Evolutionary conservation across 2,888 invertebrate genomes (phyloP).

Genomic region (Hypsopygia costalis): DNA sequence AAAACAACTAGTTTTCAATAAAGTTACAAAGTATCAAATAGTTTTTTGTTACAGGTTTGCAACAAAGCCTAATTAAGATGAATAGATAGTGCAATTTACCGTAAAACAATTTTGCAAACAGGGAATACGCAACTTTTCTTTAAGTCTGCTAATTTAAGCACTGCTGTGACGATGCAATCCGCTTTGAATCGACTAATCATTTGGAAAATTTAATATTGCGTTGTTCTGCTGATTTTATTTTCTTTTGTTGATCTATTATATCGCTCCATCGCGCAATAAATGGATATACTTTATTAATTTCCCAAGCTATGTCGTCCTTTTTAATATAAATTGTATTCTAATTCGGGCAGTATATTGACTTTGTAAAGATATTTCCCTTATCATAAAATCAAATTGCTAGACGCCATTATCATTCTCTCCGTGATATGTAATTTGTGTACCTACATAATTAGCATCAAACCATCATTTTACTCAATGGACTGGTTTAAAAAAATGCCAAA

Average conservation of each 20-base stretch:
- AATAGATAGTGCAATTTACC: constrained; percentile 4
- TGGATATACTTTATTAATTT: constrained; percentile 6
- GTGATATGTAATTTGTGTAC: constrained; percentile 13
- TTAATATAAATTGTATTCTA: neutral
- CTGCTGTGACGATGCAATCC: constrained; percentile 37
- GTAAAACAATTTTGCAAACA: constrained; percentile 8
- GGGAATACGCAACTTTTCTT: constrained; percentile 13
- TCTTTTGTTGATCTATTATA: constrained; percentile 19
- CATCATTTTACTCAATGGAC: constrained; percentile 33
- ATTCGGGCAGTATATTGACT: too few species aligned
- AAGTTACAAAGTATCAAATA: neutral
- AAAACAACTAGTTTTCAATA: neutral
- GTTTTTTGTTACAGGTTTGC: neutral
- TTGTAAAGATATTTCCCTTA: too few species aligned
- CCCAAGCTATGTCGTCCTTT: neutral
- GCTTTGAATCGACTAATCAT: constrained; percentile 34
- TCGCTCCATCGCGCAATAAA: constrained; percentile 7
- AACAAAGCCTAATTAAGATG: constrained; percentile 7
- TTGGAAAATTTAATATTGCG: constrained; percentile 40
- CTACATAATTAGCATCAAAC: constrained; percentile 24
- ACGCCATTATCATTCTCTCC: too few species aligned
- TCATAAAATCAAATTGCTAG: too few species aligned
- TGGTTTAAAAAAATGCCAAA: constrained; percentile 32
- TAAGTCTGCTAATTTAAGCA: constrained; percentile 13
- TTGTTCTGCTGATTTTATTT: constrained; percentile 37